Conservation (phyloP, 2,888 invertebrate genomes). For the Orchesella flavescens region DNA sequence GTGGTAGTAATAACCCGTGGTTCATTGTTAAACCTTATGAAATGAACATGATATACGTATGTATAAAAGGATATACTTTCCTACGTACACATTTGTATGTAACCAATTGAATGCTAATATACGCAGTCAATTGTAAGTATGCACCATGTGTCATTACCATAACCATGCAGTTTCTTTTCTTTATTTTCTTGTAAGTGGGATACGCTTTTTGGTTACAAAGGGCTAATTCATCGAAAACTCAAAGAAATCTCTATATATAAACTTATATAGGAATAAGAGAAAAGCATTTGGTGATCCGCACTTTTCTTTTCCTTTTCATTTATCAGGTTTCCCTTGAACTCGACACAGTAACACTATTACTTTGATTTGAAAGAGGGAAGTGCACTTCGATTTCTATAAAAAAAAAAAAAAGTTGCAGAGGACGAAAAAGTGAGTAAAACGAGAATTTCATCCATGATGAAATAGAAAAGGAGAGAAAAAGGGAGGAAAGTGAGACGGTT, state of each 20-base stretch:
- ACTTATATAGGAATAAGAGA: neutral
- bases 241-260: neutral
- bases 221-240: conserved; percentile 7
- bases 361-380: neutral
- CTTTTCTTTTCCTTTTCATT: conserved; percentile 32
- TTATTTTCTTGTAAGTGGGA: conserved; percentile 31
- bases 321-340: conserved; percentile 57
- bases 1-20: too few relatives aligned
- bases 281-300: conserved; percentile 10
- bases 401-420: conserved; percentile 4
- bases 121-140: neutral
- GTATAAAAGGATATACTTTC: too few relatives aligned
- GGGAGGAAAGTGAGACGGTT: neutral
- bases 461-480: neutral
- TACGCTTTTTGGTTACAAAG: conserved; percentile 27
- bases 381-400: neutral
- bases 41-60: too few relatives aligned
- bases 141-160: conserved; percentile 47
- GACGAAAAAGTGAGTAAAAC: too few relatives aligned
- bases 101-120: too few relatives aligned
- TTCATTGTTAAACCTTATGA: too few relatives aligned
- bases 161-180: conserved; percentile 45
- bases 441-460: too few relatives aligned
- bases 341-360: conserved; percentile 56
- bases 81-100: too few relatives aligned